Conservation (phyloP, 2,888 invertebrate species). For the Diabrotica balteata region DNA sequence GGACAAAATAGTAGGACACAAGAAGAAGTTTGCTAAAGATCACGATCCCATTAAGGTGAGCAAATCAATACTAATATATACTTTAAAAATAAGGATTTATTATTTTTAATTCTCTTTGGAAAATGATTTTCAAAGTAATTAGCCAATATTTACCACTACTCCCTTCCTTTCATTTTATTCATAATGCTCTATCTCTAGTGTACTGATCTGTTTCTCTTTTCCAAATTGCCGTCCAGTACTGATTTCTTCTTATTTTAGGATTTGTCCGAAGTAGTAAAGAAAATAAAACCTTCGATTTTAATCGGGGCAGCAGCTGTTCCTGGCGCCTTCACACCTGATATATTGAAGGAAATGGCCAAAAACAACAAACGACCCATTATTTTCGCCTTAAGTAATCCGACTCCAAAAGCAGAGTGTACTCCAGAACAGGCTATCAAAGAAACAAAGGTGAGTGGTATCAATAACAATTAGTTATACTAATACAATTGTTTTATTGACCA, state of each 20-base stretch:
- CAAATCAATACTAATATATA: no score
- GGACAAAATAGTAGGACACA: conserved; percentile 80
- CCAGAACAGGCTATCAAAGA: conserved; percentile 91
- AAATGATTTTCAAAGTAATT: no score
- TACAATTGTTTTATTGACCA: no score
- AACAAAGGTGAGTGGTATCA: conserved; percentile 71
- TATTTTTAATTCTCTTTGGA: no score
- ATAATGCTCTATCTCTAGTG: no score
- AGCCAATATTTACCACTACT: no score
- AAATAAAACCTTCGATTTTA: conserved; percentile 85
- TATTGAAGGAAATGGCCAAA: conserved; percentile 84
- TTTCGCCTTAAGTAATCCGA: conserved; percentile 98
- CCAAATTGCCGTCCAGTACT: no score
- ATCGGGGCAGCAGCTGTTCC: conserved; percentile 94
- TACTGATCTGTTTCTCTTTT: no score
- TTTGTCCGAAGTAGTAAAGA: conserved; percentile 80
- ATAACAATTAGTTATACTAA: no score
- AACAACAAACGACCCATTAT: conserved; percentile 88
- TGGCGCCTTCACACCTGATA: conserved; percentile 90
- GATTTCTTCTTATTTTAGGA: conserved; percentile 44
- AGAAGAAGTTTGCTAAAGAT: conserved; percentile 81
- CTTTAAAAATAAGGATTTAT: no score
- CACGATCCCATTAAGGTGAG: conserved; percentile 72
- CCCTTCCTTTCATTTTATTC: no score
- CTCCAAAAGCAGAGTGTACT: conserved; percentile 97